These are phyloP conservation scores for Amphipoea lucens DNA, from an alignment of 2,888 invertebrate genomes.

Conservation along the genomic window DNA sequence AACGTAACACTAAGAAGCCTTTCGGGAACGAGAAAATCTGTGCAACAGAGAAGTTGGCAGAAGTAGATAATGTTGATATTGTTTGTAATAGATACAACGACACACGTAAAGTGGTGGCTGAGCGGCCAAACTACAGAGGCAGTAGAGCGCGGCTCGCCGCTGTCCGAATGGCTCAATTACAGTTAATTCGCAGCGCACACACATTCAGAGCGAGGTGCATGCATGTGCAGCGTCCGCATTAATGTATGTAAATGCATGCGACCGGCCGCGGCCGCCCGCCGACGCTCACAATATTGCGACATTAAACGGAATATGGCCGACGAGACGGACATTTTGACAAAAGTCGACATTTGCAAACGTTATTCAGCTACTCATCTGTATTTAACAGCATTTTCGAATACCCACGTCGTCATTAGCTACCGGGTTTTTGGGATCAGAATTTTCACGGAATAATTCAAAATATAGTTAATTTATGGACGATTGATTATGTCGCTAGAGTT, in stretches of 20 bases:
- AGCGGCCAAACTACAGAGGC: constrained; percentile 79
- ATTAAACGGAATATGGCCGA: constrained; percentile 89
- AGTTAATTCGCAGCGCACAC: constrained; percentile 90
- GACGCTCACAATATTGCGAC: constrained; percentile 89
- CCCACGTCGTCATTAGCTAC: constrained; percentile 65
- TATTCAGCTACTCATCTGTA: constrained; percentile 80
- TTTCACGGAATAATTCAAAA: constrained; percentile 20
- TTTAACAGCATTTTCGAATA: constrained; percentile 76
- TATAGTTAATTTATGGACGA: constrained; percentile 23
- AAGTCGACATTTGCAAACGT: constrained; percentile 87
- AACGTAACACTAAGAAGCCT: not conserved
- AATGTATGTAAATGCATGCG: constrained; percentile 90
- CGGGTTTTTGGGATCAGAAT: constrained; percentile 20
- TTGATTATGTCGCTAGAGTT: constrained; percentile 30
- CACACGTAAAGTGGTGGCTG: constrained; percentile 70
- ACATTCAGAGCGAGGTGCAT: constrained; percentile 86
- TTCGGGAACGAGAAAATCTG: constrained; percentile 27
- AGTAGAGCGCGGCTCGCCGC: constrained; percentile 82
- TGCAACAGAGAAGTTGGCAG: constrained; percentile 54
- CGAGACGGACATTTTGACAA: constrained; percentile 88
- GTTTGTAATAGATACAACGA: constrained; percentile 67
- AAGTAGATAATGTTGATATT: constrained; percentile 65
- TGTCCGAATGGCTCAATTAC: constrained; percentile 90
- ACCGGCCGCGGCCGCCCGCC: constrained; percentile 85
- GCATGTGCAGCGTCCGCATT: constrained; percentile 87